Base-by-base conservation (phyloP, 2,113 vertebrate species). In the Corvus hawaiiensis region DNA sequence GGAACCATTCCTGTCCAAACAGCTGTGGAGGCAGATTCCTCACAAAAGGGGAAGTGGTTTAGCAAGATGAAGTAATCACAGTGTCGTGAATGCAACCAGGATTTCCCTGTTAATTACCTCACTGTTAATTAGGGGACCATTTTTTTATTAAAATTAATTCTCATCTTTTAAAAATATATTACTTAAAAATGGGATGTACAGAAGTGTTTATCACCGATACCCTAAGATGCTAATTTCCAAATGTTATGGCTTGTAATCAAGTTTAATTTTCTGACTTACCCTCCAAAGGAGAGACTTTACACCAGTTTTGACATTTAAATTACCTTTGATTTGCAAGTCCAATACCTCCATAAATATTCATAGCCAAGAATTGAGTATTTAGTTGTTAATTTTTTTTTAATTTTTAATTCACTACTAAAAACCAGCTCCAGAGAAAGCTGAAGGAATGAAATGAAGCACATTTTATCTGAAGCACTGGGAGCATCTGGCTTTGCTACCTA, bases 321-420 rank as follows among this genome's bases (percentile, higher is more conserved):
- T 95, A 89, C 87, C 88, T 48, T 61, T 66, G 82, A 94, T 97
- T 96, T 98, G 95, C 95, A 97, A 97, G 97, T 97, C 92, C 72
- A 82, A 89, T 90, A 51, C 55, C 33, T 2, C 22, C 63, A 90
- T 97, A 97, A 93, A 97, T 97, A 97, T 97, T 97, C 95, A 97
- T 85, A 66, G 74, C 49, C 51, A 62, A 86, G 26, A 18, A 66
- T 23, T 6, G 13, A 88, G 41, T 43, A 86, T 54, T 73, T 56
- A 88, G 52, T 12, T 62, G 55, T 75, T 55, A 55, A 14, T 69
- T 76, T 61, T 27, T 27, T 84, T 9, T 1, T 9, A 71, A 71
- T 54, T 76, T 92, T 69, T 80, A 91, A 94, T 91, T 82, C 78
- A 68, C 72, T 51, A 28, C 74, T 56, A 10, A 69, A 87, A 77